phyloP scores from a whole-genome alignment of 2,888 invertebrate genomes.

The Cheilosia scutellata region DNA sequence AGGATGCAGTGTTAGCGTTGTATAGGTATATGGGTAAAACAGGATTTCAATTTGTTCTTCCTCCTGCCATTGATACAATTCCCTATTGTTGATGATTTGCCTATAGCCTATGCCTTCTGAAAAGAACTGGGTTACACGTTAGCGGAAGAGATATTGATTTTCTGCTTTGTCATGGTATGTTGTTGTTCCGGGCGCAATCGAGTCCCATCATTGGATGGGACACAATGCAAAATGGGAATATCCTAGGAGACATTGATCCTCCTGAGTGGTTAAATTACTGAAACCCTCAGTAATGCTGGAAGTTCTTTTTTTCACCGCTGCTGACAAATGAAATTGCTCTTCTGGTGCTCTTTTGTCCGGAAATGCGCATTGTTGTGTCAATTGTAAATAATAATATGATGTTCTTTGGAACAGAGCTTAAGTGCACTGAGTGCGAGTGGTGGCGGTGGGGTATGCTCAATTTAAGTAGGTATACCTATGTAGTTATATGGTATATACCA shows the following conservation, averaged over 20 bases:
- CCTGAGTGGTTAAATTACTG: slow-evolving; percentile 73
- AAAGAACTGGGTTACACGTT: slow-evolving; percentile 68
- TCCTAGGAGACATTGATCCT: slow-evolving; percentile 48
- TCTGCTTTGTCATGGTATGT: slow-evolving; percentile 51
- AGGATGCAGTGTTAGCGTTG: slow-evolving; percentile 3
- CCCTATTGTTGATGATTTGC: slow-evolving; percentile 69
- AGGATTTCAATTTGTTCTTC: slow-evolving; percentile 73
- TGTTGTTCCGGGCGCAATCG: slow-evolving; percentile 49
- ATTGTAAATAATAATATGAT: slow-evolving; percentile 18
- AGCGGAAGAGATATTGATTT: slow-evolving; percentile 70
- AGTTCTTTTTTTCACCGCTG: slow-evolving; percentile 12
- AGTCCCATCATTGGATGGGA: slow-evolving; percentile 48
- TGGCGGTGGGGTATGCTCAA: neutral
- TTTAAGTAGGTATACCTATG: neutral
- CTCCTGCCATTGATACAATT: slow-evolving; percentile 71
- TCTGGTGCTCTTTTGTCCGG: slow-evolving; percentile 34
- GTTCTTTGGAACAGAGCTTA: slow-evolving; percentile 2
- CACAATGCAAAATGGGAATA: slow-evolving; percentile 42
- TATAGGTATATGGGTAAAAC: slow-evolving; percentile 6
- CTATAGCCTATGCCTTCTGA: slow-evolving; percentile 32
- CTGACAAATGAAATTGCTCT: slow-evolving; percentile 37
- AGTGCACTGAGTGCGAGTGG: neutral
- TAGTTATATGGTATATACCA: neutral
- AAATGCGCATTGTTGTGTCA: slow-evolving; percentile 23
- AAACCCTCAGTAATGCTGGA: slow-evolving; percentile 21